Evolutionary conservation across 2,113 vertebrate genomes (phyloP).

Genomic region (Falco punctatus): DNA sequence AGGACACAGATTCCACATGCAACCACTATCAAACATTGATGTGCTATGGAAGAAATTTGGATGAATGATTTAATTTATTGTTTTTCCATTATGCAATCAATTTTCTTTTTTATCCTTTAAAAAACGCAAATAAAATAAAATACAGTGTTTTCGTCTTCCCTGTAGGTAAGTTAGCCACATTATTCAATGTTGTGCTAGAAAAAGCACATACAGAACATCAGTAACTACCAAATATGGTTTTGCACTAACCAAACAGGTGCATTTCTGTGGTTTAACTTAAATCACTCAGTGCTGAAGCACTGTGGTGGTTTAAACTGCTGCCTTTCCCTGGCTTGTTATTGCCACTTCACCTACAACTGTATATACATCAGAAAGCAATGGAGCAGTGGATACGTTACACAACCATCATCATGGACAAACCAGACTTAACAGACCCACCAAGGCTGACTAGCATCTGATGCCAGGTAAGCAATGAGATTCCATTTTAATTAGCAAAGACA

Average conservation of each 20-base stretch:
- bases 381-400: neutral
- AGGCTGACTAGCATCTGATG: neutral
- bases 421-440: neutral
- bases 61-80: neutral
- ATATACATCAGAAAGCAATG: neutral
- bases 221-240: neutral
- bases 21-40: neutral
- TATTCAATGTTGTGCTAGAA: neutral
- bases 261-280: neutral
- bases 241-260: neutral
- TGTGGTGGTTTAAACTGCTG: neutral
- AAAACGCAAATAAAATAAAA: neutral
- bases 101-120: neutral
- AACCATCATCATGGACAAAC: neutral
- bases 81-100: neutral
- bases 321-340: neutral
- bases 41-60: neutral
- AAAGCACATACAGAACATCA: neutral
- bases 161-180: neutral
- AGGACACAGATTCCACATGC: neutral
- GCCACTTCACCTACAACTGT: neutral
- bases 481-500: neutral
- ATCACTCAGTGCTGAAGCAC: neutral
- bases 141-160: neutral
- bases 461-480: neutral